Evolutionary conservation across 23 tunicate species (phyloP).

Genomic region (Styela clava): DNA sequence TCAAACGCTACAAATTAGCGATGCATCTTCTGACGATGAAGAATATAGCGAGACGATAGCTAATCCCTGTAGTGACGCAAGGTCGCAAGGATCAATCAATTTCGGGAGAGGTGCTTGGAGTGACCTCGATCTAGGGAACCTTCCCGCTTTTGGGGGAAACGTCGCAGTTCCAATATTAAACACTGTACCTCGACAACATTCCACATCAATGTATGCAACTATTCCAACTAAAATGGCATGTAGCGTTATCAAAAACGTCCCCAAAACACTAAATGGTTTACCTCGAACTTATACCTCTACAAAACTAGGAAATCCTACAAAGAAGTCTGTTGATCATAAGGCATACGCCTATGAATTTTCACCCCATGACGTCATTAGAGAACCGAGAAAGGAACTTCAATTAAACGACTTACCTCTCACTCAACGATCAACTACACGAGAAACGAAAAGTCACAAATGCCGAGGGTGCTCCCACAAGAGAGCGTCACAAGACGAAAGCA

Average conservation of each 20-base stretch:
- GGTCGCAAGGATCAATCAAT: neutral
- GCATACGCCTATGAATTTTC: neutral
- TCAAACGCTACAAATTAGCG: conserved; percentile 31
- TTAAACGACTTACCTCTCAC: neutral
- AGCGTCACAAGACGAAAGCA: neutral
- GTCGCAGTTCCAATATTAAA: neutral
- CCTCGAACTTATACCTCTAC: neutral
- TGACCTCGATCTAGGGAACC: conserved; percentile 14
- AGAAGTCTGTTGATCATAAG: neutral
- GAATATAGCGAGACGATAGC: neutral
- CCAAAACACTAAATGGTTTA: conserved; percentile 20
- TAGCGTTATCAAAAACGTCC: conserved; percentile 1
- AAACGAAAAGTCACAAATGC: neutral
- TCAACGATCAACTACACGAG: neutral
- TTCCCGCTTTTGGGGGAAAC: conserved; percentile 3
- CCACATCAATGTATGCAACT: neutral
- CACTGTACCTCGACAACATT: neutral
- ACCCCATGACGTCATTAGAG: conserved; percentile 8
- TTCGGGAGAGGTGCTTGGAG: conserved; percentile 25
- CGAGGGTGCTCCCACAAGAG: neutral
- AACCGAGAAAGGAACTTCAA: neutral
- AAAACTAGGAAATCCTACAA: neutral
- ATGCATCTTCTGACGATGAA: conserved; percentile 33
- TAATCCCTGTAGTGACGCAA: neutral
- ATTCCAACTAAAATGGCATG: conserved; percentile 33